These are phyloP conservation scores for Novumbra hubbsi DNA, from an alignment of 2,797 vertebrate species.

Conservation along the genomic window DNA sequence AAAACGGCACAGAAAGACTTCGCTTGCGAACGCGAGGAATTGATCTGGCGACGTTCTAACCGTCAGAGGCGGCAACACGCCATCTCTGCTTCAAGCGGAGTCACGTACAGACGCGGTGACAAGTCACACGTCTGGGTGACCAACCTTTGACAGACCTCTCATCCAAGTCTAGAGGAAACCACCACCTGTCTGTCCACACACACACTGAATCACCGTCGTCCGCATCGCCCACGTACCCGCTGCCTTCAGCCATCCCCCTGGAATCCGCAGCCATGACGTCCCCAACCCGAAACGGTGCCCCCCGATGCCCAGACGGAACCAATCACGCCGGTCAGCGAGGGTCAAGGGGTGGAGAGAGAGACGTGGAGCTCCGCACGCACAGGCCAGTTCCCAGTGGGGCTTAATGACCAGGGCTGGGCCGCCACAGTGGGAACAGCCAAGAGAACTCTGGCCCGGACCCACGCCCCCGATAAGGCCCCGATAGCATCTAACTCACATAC, in stretches of 20 bases:
- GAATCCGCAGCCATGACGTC: slow-evolving; percentile 26
- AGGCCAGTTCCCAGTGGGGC: slow-evolving; percentile 64
- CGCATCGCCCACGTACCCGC: background rate
- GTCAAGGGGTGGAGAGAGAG: slow-evolving; percentile 39
- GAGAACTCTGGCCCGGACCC: slow-evolving; percentile 55
- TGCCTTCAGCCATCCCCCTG: slow-evolving; percentile 24
- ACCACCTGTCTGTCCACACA: background rate
- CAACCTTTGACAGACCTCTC: no score
- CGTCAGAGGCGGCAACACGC: no score
- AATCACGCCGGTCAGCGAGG: slow-evolving; percentile 54
- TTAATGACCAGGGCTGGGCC: slow-evolving; percentile 72
- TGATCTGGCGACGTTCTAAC: no score
- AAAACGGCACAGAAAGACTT: no score
- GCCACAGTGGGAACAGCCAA: slow-evolving; percentile 71
- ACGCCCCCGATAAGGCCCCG: slow-evolving; percentile 73
- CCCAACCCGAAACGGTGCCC: slow-evolving; percentile 56
- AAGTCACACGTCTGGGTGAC: no score
- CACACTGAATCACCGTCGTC: background rate
- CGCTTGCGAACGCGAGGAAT: no score
- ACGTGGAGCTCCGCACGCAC: slow-evolving; percentile 70
- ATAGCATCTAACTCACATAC: slow-evolving; percentile 80
- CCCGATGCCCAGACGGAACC: slow-evolving; percentile 65
- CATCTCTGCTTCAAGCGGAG: no score
- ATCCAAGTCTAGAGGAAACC: background rate
- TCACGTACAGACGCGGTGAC: no score